A percentile compares a stretch with the other conserved stretches of the same genome.
Evolutionary conservation across 2,797 vertebrate species (phyloP).

Genomic region (Anableps anableps): DNA sequence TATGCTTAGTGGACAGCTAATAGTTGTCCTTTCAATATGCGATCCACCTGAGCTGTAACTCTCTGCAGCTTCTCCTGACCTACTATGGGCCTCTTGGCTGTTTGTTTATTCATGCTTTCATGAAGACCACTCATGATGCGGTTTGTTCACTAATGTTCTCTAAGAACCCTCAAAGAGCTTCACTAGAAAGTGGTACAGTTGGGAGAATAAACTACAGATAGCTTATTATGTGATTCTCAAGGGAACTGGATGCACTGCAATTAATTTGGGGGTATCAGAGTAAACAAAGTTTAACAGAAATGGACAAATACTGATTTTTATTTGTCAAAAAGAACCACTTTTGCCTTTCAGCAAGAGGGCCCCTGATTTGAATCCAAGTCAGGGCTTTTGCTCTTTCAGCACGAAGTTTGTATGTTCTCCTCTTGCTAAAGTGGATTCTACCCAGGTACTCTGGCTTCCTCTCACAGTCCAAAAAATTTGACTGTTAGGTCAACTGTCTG

Average conservation of each 20-base stretch:
- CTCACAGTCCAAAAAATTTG: background rate
- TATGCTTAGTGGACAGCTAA: background rate
- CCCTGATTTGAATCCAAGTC: background rate
- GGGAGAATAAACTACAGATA: background rate
- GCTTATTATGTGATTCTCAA: background rate
- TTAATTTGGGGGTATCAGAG: background rate
- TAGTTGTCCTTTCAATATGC: background rate
- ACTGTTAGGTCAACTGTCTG: background rate
- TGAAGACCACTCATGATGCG: background rate
- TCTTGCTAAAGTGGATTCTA: background rate
- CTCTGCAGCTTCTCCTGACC: background rate
- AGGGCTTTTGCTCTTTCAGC: background rate
- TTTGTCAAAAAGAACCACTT: background rate
- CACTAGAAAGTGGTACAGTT: no score
- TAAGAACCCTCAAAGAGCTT: background rate
- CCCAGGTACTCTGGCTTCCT: background rate
- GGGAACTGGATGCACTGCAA: background rate
- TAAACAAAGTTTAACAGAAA: background rate
- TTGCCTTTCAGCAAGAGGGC: no score
- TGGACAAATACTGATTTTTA: background rate
- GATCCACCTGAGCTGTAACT: background rate
- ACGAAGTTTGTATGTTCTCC: background rate
- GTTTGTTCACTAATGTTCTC: no score
- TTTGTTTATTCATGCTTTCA: background rate
- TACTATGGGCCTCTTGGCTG: background rate